Evolutionary conservation across 2,113 vertebrate genomes (phyloP).

Genomic region (Haplotaxodon microlepis): DNA sequence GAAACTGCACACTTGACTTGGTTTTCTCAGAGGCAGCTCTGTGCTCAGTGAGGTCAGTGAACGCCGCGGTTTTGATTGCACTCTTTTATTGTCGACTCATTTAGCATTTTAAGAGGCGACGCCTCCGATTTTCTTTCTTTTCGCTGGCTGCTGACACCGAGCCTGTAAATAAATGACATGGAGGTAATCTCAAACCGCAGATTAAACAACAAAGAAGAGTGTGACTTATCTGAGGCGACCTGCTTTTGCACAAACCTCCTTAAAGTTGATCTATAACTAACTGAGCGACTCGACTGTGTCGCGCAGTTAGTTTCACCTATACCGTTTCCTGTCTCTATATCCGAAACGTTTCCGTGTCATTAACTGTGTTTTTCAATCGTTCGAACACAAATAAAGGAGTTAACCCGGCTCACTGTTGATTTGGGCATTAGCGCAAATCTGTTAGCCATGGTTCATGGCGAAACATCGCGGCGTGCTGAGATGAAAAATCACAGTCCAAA

Average conservation of each 20-base stretch:
- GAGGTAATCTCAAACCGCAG: not conserved
- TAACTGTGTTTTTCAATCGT: not conserved
- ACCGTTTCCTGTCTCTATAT: not conserved
- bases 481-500: not conserved
- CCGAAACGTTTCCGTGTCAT: accelerated
- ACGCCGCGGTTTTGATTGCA: not conserved
- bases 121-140: not conserved
- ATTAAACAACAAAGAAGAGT: too few relatives aligned
- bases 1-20: not conserved
- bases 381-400: not conserved
- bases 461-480: not conserved
- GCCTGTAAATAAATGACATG: not conserved
- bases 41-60: not conserved
- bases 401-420: not conserved
- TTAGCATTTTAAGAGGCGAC: not conserved
- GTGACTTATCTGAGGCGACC: not conserved
- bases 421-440: not conserved
- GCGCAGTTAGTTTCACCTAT: not conserved
- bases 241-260: not conserved
- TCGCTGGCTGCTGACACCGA: not conserved
- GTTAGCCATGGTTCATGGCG: not conserved
- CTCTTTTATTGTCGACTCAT: not conserved
- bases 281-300: not conserved
- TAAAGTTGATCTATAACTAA: not conserved
- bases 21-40: not conserved